phyloP scores from a whole-genome alignment of 2,113 vertebrate species.

The Pseudonaja textilis region DNA sequence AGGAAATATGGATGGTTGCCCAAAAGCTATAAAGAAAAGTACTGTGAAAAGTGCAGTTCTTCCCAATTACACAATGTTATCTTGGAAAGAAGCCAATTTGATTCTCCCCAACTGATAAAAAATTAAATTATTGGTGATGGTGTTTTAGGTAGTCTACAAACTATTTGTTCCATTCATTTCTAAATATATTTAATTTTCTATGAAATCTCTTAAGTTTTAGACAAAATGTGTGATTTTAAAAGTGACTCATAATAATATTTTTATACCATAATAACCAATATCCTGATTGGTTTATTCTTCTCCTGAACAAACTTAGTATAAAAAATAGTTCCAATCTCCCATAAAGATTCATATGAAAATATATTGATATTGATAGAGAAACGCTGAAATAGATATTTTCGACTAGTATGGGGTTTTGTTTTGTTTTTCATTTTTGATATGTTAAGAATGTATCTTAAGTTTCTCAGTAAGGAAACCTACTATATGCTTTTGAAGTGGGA shows the following conservation, averaged over 20 bases:
- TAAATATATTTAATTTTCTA: background rate
- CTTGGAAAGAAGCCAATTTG: constrained; percentile 6
- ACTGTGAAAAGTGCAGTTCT: background rate
- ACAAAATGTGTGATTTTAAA: background rate
- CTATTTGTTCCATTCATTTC: background rate
- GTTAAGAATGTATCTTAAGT: background rate
- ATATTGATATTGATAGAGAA: background rate
- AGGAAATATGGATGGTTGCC: background rate
- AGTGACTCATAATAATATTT: background rate
- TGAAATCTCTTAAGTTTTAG: background rate
- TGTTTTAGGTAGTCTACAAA: background rate
- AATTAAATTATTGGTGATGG: background rate
- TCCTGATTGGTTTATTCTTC: background rate
- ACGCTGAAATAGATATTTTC: background rate
- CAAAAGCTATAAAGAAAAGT: background rate
- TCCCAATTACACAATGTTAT: constrained; percentile 9
- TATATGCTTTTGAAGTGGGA: background rate
- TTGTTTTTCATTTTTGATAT: background rate
- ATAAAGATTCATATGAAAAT: background rate
- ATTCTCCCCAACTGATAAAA: constrained; percentile 1
- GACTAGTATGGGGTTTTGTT: background rate
- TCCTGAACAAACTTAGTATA: background rate
- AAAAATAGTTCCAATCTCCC: background rate
- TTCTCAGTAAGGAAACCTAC: background rate
- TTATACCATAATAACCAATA: background rate